Evolutionary conservation across 2,113 vertebrate genomes (phyloP).

Genomic region (Lagopus muta): DNA sequence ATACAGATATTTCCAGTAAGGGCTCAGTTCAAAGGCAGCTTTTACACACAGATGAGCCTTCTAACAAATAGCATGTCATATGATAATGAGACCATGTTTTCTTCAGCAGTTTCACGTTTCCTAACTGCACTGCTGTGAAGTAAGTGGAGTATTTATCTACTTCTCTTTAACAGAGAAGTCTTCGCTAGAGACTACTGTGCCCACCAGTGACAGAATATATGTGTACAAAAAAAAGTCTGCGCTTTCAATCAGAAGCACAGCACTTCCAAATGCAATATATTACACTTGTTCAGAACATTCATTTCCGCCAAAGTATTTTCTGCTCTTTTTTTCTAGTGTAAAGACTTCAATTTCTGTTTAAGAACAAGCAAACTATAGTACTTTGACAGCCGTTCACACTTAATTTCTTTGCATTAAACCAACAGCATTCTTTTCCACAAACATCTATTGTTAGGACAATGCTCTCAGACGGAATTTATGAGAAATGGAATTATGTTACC

Average conservation of each 20-base stretch:
- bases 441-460: constrained; percentile 87
- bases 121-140: constrained; percentile 74
- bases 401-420: constrained; percentile 86
- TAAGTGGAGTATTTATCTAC: constrained; percentile 72
- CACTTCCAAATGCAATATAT: constrained; percentile 67
- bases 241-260: constrained; percentile 46
- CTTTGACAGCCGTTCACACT: constrained; percentile 84
- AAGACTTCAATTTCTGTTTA: constrained; percentile 83
- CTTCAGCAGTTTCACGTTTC: constrained; percentile 73
- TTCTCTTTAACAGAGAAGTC: constrained; percentile 63
- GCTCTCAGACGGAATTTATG: constrained; percentile 87
- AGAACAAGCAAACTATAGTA: constrained; percentile 81
- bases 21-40: constrained; percentile 68
- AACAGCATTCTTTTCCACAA: constrained; percentile 88
- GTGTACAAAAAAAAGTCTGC: constrained; percentile 40
- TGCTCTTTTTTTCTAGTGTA: constrained; percentile 68
- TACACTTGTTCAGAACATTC: constrained; percentile 68
- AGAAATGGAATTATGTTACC: constrained; percentile 94
- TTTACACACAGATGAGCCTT: constrained; percentile 71
- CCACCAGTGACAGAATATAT: constrained; percentile 62
- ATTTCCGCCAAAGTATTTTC: constrained; percentile 72
- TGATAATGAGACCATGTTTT: constrained; percentile 78
- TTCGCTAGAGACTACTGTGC: constrained; percentile 41
- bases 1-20: constrained; percentile 77
- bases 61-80: constrained; percentile 76